Evolutionary conservation across 1,140 invertebrate genomes (phyloP).

Genomic region (Belonocnema kinseyi): DNA sequence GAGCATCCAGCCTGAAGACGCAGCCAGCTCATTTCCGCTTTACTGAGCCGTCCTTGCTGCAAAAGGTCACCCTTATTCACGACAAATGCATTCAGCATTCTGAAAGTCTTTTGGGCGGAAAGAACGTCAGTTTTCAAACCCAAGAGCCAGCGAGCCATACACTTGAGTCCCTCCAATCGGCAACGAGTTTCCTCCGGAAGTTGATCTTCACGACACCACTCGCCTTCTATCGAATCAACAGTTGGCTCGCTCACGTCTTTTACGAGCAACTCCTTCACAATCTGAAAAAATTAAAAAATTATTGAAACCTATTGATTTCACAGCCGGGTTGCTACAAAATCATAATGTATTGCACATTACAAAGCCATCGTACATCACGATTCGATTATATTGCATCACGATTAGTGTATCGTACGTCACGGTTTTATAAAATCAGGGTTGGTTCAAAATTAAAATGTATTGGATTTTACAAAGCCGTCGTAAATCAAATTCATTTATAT

Average conservation of each 20-base stretch:
- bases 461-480: too few species aligned
- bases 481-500: too few species aligned
- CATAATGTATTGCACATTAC: too few species aligned
- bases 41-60: slow-evolving; percentile 84
- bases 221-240: slow-evolving; percentile 76
- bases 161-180: slow-evolving; percentile 96
- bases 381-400: too few species aligned
- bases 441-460: too few species aligned
- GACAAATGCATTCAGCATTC: slow-evolving; percentile 93
- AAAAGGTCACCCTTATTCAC: slow-evolving; percentile 90
- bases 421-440: too few species aligned
- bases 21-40: slow-evolving; percentile 94
- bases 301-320: slow-evolving; percentile 26
- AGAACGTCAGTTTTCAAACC: slow-evolving; percentile 92
- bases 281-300: slow-evolving; percentile 72
- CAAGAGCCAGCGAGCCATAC: slow-evolving; percentile 96
- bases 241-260: slow-evolving; percentile 81
- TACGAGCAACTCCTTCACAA: slow-evolving; percentile 96
- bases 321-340: neutral
- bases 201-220: slow-evolving; percentile 92
- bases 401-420: too few species aligned
- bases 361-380: too few species aligned
- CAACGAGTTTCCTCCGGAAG: slow-evolving; percentile 93
- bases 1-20: slow-evolving; percentile 93
- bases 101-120: slow-evolving; percentile 95